phyloP scores from a whole-genome alignment of 2,797 vertebrate species.

The Holocentrus rufus region DNA sequence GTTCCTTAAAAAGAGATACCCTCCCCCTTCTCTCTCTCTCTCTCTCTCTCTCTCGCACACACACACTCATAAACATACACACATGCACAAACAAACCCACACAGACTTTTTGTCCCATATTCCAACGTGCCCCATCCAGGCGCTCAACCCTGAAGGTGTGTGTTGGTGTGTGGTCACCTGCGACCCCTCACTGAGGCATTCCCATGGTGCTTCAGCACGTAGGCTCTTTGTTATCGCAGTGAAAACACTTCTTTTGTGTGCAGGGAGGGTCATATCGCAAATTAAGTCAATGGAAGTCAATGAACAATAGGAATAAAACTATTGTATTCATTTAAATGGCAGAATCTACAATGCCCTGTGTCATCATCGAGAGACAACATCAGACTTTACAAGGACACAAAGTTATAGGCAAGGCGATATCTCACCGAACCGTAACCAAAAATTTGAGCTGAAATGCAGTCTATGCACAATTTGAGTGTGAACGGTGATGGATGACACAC shows the following conservation, averaged over 20 bases:
- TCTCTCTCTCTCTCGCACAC: constrained; percentile 22
- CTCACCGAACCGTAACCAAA: not conserved
- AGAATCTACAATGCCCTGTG: not conserved
- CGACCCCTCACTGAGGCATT: constrained; percentile 57
- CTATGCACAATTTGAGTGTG: not conserved
- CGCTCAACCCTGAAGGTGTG: constrained; percentile 42
- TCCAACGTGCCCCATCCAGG: constrained; percentile 31
- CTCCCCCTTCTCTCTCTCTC: constrained; percentile 50
- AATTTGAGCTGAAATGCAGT: not conserved
- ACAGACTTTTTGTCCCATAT: constrained; percentile 47
- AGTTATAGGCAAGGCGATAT: not conserved
- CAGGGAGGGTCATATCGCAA: constrained; percentile 49
- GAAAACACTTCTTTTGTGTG: constrained; percentile 60
- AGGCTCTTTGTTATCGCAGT: constrained; percentile 65
- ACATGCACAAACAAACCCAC: constrained; percentile 43
- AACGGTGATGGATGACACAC: not conserved
- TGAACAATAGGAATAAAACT: not conserved
- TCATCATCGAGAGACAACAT: constrained; percentile 11
- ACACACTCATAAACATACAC: constrained; percentile 9
- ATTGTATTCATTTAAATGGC: not conserved
- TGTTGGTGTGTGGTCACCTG: constrained; percentile 65
- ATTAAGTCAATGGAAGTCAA: constrained; percentile 17
- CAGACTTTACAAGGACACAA: not conserved
- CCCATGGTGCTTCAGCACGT: constrained; percentile 74
- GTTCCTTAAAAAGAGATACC: constrained; percentile 68